Evolutionary conservation across 2,113 vertebrate genomes (phyloP), one percentile per base, ranked within the genome.

Genomic region (Upupa epops): DNA sequence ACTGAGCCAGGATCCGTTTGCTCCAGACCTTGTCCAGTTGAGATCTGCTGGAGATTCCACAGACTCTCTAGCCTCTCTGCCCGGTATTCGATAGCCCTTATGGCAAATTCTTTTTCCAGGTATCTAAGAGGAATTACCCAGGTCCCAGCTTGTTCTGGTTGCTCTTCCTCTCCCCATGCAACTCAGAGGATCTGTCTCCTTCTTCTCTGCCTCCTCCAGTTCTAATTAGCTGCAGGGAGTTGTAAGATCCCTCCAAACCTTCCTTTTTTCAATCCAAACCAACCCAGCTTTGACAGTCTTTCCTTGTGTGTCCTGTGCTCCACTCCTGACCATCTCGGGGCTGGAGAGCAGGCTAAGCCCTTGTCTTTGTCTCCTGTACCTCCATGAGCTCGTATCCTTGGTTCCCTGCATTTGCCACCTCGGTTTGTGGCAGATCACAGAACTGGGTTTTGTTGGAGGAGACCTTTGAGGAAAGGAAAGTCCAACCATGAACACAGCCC

Each of bases 1-100:
- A 26, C n/a, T 1, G 0, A 13, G 11, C 37, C 3, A 3, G 65
- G 26, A 48, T 6, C 14, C 42, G 34, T 4, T 17, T 66, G 56
- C 72, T 92, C 52, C 65, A 59, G 48, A 17, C 17, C 3, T 68
- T 52, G 26, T 68, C 56, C 65, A 31, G 17, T 7, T 71, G 37
- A 65, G 36, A 28, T 58, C 13, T 61, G 36, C 40, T 54, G 79
- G 64, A 78, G 40, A 68, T 64, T 60, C 26, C 18, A 52, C 36
- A 58, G 25, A 46, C 28, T 17, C 73, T 48, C 52, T 69, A 28
- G 34, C 45, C 46, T 61, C 34, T 55, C 26, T 55, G 40, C 58
- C 22, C 51, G 28, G 11, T 52, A n/a, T 75, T 60, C 79, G 40
- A 69, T 16, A 48, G 14, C 21, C 9, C 11, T 60, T 9, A 6